Evolutionary conservation across 2,113 vertebrate species (phyloP), one percentile per base, ranked within the genome.

Genomic region (Narcine bancroftii): DNA sequence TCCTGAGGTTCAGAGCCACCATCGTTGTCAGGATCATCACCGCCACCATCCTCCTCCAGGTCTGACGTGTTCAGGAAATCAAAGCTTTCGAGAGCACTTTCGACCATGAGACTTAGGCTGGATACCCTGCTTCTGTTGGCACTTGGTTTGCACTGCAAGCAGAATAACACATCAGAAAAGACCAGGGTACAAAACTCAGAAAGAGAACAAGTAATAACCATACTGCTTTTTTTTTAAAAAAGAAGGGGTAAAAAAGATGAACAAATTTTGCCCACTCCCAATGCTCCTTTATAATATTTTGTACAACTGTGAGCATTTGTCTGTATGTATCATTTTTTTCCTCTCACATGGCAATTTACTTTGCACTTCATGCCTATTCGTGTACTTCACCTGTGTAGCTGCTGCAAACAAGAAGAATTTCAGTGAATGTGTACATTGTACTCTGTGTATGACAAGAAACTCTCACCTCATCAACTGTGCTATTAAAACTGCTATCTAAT

Each of bases 1-100:
- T 97, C 96, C 93, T 98, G 98, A 9, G 95, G 96, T 93, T 98
- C 95, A 0, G 97, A 96, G 94, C 97, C 97, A 15, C 96, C 94
- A 89, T 96, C 96, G 94, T 95, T 95, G 93, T 95, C 95, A 79
- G 92, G 95, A 42, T 97, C 97, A 39, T 97, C 96, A 79, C 97
- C 97, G 17, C 97, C 98, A 89, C 98, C 98, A 73, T 99, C 98
- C 47, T 99, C 98, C 71, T 99, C 99, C 93, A 99, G 98, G 95
- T 99, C 99, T 77, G 98, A 99, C 92, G 98, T 99, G 97, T 99
- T 99, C 95, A 99, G 97, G 96, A 99, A 99, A 95, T 99, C 99
- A 92, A 99, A 99, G 95, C 98, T 99, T 96, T 99, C 99, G 95
- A 99, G 95, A 93, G 98, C 99, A 89, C 97, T 99, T 95, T 99